A percentile compares a stretch with the other conserved stretches of the same genome.
These are phyloP conservation scores for Mirounga angustirostris DNA, from an alignment of 2,113 vertebrate species.

Conservation along the genomic window DNA sequence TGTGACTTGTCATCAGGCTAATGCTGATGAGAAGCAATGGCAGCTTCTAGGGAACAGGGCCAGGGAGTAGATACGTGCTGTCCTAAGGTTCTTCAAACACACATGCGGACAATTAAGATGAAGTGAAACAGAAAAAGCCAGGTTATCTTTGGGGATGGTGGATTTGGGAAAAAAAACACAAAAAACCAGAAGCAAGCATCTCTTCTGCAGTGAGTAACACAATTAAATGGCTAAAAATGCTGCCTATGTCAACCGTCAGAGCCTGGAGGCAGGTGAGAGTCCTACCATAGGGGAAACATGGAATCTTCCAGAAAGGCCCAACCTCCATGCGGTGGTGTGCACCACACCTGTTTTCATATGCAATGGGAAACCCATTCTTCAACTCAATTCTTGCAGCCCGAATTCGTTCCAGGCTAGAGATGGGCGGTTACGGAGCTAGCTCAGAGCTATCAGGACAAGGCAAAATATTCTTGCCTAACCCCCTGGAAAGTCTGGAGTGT, in stretches of 20 bases:
- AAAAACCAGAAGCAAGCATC: background rate
- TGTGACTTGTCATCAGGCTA: background rate
- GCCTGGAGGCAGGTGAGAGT: background rate
- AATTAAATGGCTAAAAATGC: background rate
- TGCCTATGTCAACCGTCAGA: background rate
- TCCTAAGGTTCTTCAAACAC: background rate
- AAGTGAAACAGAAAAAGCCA: background rate
- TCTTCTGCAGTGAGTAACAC: background rate
- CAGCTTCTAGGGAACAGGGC: background rate
- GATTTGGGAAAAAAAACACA: background rate
- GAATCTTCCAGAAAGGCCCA: background rate
- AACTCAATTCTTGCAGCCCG: background rate
- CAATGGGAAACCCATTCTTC: background rate
- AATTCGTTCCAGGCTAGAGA: background rate
- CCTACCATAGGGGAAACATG: rapidly evolving
- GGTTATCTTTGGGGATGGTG: background rate
- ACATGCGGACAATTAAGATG: background rate
- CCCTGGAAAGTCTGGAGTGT: background rate
- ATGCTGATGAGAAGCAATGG: background rate
- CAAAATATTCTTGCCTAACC: too few species aligned
- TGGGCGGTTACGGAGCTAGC: rapidly evolving
- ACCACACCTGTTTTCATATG: background rate
- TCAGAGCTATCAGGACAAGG: background rate
- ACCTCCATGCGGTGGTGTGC: rapidly evolving
- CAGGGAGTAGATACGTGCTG: rapidly evolving